These are phyloP conservation scores for Etia nguti DNA, from an alignment of 2,113 vertebrate species.

Conservation along the genomic window DNA sequence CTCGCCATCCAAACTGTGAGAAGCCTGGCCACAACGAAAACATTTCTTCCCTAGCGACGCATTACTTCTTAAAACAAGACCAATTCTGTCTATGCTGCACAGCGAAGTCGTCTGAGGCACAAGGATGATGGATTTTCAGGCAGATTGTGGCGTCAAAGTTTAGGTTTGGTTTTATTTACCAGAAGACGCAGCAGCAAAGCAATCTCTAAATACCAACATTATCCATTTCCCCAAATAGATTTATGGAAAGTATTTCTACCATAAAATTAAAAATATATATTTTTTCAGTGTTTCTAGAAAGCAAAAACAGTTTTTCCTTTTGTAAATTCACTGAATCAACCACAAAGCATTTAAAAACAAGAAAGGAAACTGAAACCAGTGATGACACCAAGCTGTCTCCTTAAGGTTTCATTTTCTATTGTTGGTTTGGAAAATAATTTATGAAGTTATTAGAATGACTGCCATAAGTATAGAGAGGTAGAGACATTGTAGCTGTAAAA, in stretches of 20 bases:
- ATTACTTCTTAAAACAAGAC: not conserved
- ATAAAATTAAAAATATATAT: not conserved
- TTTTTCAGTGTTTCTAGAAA: not conserved
- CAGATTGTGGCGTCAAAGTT: not conserved
- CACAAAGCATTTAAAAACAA: not conserved
- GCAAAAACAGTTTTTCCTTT: not conserved
- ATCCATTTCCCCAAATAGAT: not conserved
- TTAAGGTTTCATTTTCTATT: not conserved
- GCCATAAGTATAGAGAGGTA: not conserved
- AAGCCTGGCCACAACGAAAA: not conserved
- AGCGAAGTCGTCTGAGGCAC: not conserved
- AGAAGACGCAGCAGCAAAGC: not conserved
- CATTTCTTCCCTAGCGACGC: not conserved
- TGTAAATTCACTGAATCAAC: not conserved
- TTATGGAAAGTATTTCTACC: not conserved
- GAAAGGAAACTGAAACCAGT: not conserved
- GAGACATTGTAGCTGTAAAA: not conserved
- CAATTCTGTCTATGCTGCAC: not conserved
- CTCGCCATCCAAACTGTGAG: not conserved
- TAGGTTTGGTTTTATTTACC: not conserved
- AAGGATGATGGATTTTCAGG: not conserved
- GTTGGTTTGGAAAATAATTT: not conserved
- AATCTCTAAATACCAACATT: not conserved
- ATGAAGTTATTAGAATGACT: not conserved
- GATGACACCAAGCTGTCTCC: not conserved